Evolutionary conservation across 1,140 invertebrate genomes (phyloP), one percentile per base, ranked within the genome.

Genomic region (Meloidogyne chitwoodi): DNA sequence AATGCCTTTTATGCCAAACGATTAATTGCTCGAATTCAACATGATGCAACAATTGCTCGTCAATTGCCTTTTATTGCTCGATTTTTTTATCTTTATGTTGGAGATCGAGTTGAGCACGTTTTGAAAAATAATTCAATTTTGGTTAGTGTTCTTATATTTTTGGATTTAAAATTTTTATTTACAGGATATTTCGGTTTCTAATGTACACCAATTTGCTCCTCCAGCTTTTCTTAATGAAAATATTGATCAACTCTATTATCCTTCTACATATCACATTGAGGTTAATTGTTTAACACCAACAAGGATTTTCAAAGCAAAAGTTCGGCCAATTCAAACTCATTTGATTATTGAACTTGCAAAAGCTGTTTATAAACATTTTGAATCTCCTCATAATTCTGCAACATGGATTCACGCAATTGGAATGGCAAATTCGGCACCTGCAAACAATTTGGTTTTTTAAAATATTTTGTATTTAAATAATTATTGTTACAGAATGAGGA

Each of bases 171-270:
- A 19, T 3, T 19, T 74, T 61, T 27, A 26, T 27, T 76, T 48
- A 65, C n/a, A 78, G 77, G 77, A 78, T 41, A 64, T 79, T 27
- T 16, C 56, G 2, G 66, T 65, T 24, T 29, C 26, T 22, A 62
- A n/a, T 29, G 65, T 78, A 2, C 41, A 74, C 27, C 77, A 74
- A 19, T 78, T 79, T 64, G 67, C 77, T 24, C 27, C 75, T 12
- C 77, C 75, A 48, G 68, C 77, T 34, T 72, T 79, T 44, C 67
- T 78, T 14, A 78, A 79, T 56, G 77, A 78, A 27, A 63, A 48
- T 44, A 80, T 80, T 66, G 77, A 78, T 68, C 77, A 78, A 24
- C 68, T 78, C 2, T 78, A 70, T 31, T 78, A 78, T 64, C 67
- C 77, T 11, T 78, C 77, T 4, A 79, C 77, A 3, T 78, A 41